phyloP scores from a whole-genome alignment of 2,888 invertebrate genomes.

The Harpagoxenus sublaevis region DNA sequence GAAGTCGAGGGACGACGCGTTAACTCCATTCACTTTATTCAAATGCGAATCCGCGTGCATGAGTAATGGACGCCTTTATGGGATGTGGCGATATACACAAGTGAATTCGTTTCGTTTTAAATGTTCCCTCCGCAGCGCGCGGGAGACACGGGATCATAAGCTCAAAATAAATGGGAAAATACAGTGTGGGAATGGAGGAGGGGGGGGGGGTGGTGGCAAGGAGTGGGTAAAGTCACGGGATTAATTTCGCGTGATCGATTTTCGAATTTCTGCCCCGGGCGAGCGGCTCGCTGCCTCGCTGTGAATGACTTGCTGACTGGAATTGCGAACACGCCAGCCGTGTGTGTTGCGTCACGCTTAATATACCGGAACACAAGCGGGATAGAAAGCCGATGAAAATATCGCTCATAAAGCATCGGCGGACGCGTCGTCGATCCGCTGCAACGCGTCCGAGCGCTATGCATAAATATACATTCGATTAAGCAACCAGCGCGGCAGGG shows the following conservation, averaged over 20 bases:
- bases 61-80: constrained; percentile 61
- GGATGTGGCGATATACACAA: constrained; percentile 36
- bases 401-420: constrained; percentile 44
- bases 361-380: constrained; percentile 40
- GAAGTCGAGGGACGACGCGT: constrained; percentile 32
- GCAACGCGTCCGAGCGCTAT: constrained; percentile 45
- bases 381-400: constrained; percentile 49
- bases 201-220: not conserved
- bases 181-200: too few species aligned
- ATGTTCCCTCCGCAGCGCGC: not conserved
- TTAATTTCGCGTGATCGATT: constrained; percentile 45
- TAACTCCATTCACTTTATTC: constrained; percentile 69
- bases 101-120: not conserved
- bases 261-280: constrained; percentile 29
- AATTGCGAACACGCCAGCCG: constrained; percentile 27
- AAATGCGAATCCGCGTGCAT: constrained; percentile 57
- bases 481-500: constrained; percentile 25
- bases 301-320: constrained; percentile 41
- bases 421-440: constrained; percentile 47
- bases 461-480: constrained; percentile 66
- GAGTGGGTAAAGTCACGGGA: constrained; percentile 22
- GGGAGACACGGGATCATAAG: constrained; percentile 3
- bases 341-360: constrained; percentile 29
- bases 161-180: not conserved
- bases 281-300: not conserved